Conservation (phyloP, 2,797 vertebrate genomes). For the Merluccius polli region DNA sequence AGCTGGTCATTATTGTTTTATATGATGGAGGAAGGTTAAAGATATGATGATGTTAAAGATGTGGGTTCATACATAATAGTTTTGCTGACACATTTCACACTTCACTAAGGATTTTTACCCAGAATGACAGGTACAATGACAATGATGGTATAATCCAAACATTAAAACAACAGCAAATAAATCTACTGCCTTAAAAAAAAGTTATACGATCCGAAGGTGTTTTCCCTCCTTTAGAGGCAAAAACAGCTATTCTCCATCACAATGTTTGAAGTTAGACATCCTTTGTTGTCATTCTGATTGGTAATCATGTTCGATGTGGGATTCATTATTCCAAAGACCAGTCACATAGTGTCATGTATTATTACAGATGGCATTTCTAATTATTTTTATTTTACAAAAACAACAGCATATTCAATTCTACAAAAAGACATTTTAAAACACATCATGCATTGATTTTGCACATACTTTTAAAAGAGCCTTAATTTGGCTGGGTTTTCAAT, state of each 20-base stretch:
- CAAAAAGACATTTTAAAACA: not conserved
- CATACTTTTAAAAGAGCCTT: slow-evolving; percentile 60
- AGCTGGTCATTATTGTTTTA: slow-evolving; percentile 8
- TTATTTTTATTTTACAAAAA: not conserved
- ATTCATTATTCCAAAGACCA: not conserved
- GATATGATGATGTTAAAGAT: not conserved
- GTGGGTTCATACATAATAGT: not conserved
- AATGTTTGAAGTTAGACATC: not conserved
- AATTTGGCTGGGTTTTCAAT: slow-evolving; percentile 54
- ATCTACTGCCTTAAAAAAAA: slow-evolving; percentile 2
- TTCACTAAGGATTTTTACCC: not conserved
- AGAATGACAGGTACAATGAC: not conserved
- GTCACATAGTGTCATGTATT: not conserved
- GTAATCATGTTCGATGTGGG: not conserved
- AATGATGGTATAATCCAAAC: not conserved
- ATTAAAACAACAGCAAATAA: slow-evolving; percentile 1
- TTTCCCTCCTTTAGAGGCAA: not conserved
- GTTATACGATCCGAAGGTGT: not conserved
- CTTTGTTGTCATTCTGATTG: not conserved
- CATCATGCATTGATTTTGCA: not conserved
- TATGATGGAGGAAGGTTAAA: not conserved
- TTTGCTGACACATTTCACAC: not conserved
- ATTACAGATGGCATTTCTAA: not conserved
- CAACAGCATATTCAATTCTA: not conserved
- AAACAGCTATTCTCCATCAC: not conserved